phyloP scores from a whole-genome alignment of 2,888 invertebrate species.

The Drosophila falleni region DNA sequence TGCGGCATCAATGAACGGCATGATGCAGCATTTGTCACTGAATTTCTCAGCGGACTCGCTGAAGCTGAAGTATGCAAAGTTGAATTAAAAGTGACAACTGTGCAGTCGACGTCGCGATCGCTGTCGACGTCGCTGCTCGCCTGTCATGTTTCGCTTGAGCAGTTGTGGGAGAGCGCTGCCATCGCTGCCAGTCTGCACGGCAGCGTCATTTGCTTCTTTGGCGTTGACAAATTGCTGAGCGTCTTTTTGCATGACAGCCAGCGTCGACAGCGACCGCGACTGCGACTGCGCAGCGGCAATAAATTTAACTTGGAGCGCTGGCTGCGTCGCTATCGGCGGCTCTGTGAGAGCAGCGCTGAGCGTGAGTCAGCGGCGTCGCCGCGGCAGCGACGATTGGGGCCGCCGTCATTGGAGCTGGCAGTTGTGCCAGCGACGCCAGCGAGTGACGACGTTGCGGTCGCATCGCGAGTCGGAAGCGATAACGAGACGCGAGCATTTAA shows the following conservation, averaged over 20 bases:
- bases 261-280: conserved; percentile 43
- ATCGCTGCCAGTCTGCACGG: conserved; percentile 55
- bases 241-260: conserved; percentile 39
- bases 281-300: conserved; percentile 42
- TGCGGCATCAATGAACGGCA: conserved; percentile 80
- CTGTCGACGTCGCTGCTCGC: conserved; percentile 9
- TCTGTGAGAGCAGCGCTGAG: conserved; percentile 23
- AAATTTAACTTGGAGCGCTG: conserved; percentile 40
- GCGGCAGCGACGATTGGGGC: conserved; percentile 43
- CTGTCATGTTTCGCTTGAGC: conserved; percentile 39
- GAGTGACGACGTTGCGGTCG: conserved; percentile 68
- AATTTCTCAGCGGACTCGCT: conserved; percentile 72
- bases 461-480: conserved; percentile 42
- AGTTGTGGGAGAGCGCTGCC: conserved; percentile 53
- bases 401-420: conserved; percentile 50
- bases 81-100: conserved; percentile 9
- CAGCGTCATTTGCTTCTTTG: conserved; percentile 59
- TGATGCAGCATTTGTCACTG: conserved; percentile 79
- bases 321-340: conserved; percentile 41
- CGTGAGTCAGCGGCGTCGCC: conserved; percentile 37
- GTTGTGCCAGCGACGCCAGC: conserved; percentile 61
- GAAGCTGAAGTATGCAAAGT: background rate
- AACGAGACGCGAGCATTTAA: conserved; percentile 16
- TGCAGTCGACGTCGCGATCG: background rate
- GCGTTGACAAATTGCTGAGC: conserved; percentile 61